phyloP scores from a whole-genome alignment of 2,888 invertebrate genomes.

The Philaethria dido region DNA sequence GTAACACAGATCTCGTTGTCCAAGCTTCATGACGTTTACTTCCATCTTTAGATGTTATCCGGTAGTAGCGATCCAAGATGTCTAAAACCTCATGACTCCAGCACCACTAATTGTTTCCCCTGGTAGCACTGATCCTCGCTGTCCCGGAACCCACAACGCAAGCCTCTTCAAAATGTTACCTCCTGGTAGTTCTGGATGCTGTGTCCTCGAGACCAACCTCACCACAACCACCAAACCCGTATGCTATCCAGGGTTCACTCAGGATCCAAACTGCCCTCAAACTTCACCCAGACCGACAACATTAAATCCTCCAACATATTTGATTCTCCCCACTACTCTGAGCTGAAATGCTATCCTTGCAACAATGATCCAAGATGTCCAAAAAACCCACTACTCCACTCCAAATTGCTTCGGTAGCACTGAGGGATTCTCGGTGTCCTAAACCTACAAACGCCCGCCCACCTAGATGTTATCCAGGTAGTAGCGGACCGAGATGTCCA shows the following conservation, averaged over 20 bases:
- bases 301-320: slow-evolving; percentile 53
- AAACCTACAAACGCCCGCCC: slow-evolving; percentile 36
- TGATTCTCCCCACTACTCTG: slow-evolving; percentile 51
- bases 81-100: slow-evolving; percentile 35
- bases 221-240: slow-evolving; percentile 44
- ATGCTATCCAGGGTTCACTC: slow-evolving; percentile 59
- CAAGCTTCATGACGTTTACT: slow-evolving; percentile 43
- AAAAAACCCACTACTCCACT: too few species aligned
- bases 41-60: slow-evolving; percentile 24
- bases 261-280: slow-evolving; percentile 54
- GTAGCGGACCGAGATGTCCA: slow-evolving; percentile 61
- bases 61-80: slow-evolving; percentile 27
- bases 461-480: slow-evolving; percentile 57
- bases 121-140: slow-evolving; percentile 58
- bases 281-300: slow-evolving; percentile 54
- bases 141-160: slow-evolving; percentile 57
- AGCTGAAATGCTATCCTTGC: slow-evolving; percentile 54
- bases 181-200: slow-evolving; percentile 63
- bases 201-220: slow-evolving; percentile 52
- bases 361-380: too few species aligned
- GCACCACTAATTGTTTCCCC: slow-evolving; percentile 55
- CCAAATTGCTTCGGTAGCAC: too few species aligned
- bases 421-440: too few species aligned
- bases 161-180: slow-evolving; percentile 54
- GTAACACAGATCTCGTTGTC: slow-evolving; percentile 59